Evolutionary conservation across 2,113 vertebrate genomes (phyloP).

Genomic region (Glareola pratincola): DNA sequence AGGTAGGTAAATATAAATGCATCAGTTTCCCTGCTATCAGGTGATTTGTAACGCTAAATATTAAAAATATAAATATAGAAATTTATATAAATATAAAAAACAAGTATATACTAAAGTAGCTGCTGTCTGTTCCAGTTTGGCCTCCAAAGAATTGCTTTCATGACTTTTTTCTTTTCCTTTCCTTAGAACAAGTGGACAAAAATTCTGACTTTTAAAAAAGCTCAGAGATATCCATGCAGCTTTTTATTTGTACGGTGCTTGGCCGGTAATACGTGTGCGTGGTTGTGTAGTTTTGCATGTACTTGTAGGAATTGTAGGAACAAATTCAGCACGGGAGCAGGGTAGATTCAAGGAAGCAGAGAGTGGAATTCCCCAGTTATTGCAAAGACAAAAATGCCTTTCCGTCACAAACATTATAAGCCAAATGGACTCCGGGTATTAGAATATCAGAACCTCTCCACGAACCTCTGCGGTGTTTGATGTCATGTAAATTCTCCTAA

Average conservation of each 20-base stretch:
- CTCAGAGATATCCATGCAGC: not conserved
- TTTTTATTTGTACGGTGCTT: not conserved
- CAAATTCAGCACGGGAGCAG: not conserved
- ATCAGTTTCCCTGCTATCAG: not conserved
- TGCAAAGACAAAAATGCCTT: not conserved
- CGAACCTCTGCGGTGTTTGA: not conserved
- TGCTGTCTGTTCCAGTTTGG: not conserved
- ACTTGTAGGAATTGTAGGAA: not conserved
- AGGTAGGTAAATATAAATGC: not conserved
- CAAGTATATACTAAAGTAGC: not conserved
- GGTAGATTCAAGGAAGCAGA: not conserved
- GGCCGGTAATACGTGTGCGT: not conserved
- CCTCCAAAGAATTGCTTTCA: not conserved
- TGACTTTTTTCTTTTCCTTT: not conserved
- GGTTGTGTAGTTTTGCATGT: not conserved
- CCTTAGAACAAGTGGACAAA: not conserved
- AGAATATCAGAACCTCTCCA: not conserved
- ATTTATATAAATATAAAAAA: not conserved
- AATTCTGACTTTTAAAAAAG: not conserved
- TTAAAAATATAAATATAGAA: not conserved
- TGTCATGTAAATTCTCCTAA: not conserved
- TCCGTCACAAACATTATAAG: not conserved
- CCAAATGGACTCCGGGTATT: not conserved
- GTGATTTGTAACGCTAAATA: not conserved
- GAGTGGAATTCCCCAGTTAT: not conserved